phyloP scores from a whole-genome alignment of 2,113 vertebrate species.

The Oncorhynchus mykiss region DNA sequence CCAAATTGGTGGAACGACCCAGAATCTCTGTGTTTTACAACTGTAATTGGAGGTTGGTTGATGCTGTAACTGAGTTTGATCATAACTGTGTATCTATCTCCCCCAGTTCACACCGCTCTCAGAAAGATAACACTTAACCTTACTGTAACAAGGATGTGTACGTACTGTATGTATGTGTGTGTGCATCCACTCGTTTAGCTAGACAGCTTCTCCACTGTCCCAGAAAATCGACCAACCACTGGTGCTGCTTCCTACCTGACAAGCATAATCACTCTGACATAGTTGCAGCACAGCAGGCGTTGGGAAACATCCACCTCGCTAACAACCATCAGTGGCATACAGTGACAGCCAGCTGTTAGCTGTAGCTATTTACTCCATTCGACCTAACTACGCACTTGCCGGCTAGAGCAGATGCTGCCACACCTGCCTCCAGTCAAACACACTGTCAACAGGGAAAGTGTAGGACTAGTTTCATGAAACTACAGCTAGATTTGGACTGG shows the following conservation, averaged over 20 bases:
- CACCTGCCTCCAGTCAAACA: background rate
- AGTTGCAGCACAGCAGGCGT: background rate
- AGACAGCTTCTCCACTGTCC: constrained; percentile 41
- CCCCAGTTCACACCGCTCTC: constrained; percentile 28
- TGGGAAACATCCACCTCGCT: background rate
- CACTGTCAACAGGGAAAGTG: background rate
- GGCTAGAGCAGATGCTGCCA: background rate
- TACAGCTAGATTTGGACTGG: too few relatives aligned
- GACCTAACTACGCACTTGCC: background rate
- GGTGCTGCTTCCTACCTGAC: constrained; percentile 41
- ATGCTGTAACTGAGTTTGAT: too few relatives aligned
- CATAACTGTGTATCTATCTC: background rate
- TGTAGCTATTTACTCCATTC: background rate
- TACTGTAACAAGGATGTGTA: constrained; percentile 21
- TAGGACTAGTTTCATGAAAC: background rate
- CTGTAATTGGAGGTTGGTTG: too few relatives aligned
- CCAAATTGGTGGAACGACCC: too few relatives aligned
- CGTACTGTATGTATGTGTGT: too few relatives aligned
- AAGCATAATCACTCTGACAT: constrained; percentile 51
- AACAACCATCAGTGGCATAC: constrained; percentile 2
- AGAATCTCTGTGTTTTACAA: too few relatives aligned
- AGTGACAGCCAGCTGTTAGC: background rate
- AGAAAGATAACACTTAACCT: constrained; percentile 37
- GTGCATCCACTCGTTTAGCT: constrained; percentile 7
- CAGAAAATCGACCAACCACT: constrained; percentile 41